phyloP scores from a whole-genome alignment of 2,797 vertebrate species.

The Ctenosaura bakeri region DNA sequence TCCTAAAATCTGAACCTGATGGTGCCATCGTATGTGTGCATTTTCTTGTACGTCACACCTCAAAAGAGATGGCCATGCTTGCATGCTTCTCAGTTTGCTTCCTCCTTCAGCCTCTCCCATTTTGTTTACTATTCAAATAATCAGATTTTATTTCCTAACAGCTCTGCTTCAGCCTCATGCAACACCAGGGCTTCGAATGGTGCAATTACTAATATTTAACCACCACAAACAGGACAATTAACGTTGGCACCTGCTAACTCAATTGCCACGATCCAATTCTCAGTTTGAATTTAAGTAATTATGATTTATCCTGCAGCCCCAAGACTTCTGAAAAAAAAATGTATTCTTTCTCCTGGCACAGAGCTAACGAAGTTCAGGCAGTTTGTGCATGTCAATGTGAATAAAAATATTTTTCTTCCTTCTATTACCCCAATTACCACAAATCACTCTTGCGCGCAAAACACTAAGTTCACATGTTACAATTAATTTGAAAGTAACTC shows the following conservation, averaged over 20 bases:
- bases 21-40: too few relatives aligned
- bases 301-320: slow-evolving; percentile 29
- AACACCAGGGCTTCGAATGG: background rate
- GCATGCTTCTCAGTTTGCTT: background rate
- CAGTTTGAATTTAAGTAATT: slow-evolving; percentile 23
- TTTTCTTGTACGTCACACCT: background rate
- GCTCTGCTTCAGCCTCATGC: background rate
- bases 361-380: rapidly evolving
- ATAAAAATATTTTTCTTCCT: slow-evolving; percentile 39
- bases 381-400: slow-evolving; percentile 53
- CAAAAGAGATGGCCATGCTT: background rate
- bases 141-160: background rate
- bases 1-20: too few relatives aligned
- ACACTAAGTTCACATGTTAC: slow-evolving; percentile 49
- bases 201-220: background rate
- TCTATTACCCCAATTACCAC: slow-evolving; percentile 55
- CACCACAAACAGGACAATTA: background rate
- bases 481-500: rapidly evolving
- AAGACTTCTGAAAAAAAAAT: slow-evolving; percentile 11
- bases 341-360: background rate
- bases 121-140: background rate
- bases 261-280: slow-evolving; percentile 11
- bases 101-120: background rate
- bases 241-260: slow-evolving; percentile 34
- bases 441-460: slow-evolving; percentile 53